Conservation (phyloP, 2,113 vertebrate species). For the Engraulis encrasicolus region DNA sequence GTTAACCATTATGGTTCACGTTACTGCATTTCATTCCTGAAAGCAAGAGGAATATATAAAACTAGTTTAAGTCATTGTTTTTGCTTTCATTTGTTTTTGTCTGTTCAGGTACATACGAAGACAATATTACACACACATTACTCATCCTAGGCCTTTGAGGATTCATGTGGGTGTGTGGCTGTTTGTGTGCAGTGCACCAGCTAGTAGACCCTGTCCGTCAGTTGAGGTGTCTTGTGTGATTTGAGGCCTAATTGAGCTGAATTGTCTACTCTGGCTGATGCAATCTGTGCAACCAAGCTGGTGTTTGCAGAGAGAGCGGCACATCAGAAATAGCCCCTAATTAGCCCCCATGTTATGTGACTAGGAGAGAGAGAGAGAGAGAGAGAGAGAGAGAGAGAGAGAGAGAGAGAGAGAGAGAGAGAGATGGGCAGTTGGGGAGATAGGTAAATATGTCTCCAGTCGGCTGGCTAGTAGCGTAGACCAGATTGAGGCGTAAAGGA, state of each 20-base stretch:
- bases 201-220: neutral
- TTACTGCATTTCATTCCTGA: too few relatives aligned
- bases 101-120: too few relatives aligned
- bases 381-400: neutral
- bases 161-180: neutral
- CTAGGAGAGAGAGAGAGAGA: neutral
- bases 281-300: neutral
- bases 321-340: neutral
- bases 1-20: too few relatives aligned
- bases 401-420: neutral
- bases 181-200: neutral
- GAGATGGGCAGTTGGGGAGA: neutral
- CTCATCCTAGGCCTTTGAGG: too few relatives aligned
- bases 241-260: neutral
- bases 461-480: neutral
- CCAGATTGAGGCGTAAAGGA: neutral
- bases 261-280: neutral
- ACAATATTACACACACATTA: too few relatives aligned
- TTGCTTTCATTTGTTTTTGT: too few relatives aligned
- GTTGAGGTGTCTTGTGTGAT: neutral
- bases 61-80: too few relatives aligned
- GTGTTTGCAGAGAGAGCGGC: neutral
- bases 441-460: slow-evolving; percentile 15
- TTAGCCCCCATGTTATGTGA: neutral
- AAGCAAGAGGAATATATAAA: too few relatives aligned